phyloP scores from a whole-genome alignment of 2,113 vertebrate species.

The Seriola dumerili region DNA sequence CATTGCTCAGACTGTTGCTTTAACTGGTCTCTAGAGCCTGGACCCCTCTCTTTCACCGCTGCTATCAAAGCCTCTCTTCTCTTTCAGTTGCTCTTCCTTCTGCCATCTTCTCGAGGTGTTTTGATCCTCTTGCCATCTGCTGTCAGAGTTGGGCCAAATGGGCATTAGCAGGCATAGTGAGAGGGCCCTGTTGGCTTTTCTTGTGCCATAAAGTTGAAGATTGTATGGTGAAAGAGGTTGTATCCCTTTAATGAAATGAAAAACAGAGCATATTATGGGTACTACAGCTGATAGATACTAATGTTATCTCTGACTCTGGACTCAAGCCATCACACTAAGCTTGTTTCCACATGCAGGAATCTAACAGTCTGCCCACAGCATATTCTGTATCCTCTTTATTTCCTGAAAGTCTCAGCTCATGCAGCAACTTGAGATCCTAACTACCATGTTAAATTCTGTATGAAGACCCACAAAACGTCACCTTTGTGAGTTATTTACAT shows the following conservation, averaged over 20 bases:
- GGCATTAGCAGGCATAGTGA: not conserved
- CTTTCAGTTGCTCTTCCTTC: slow-evolving; percentile 30
- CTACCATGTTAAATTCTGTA: not conserved
- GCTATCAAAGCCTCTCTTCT: slow-evolving; percentile 31
- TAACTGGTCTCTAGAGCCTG: slow-evolving; percentile 59
- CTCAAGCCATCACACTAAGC: not conserved
- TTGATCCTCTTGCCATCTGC: slow-evolving; percentile 60
- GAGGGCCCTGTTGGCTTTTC: not conserved
- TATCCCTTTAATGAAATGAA: not conserved
- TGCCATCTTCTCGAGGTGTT: slow-evolving; percentile 39
- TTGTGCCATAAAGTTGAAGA: slow-evolving; percentile 6
- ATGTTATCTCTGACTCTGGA: not conserved
- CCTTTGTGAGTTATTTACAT: not conserved
- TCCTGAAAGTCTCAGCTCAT: slow-evolving; percentile 1
- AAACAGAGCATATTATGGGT: not conserved
- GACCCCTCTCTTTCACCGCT: slow-evolving; percentile 31
- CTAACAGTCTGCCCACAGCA: not conserved
- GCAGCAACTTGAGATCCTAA: slow-evolving; percentile 3
- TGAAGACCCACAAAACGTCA: not conserved
- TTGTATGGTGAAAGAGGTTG: not conserved
- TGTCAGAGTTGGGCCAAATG: slow-evolving; percentile 1
- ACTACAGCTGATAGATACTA: not conserved
- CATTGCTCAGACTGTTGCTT: slow-evolving; percentile 36
- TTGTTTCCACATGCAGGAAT: slow-evolving; percentile 23
- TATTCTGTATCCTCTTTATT: not conserved